Evolutionary conservation across 2,797 vertebrate genomes (phyloP), one percentile per base, ranked within the genome.

Genomic region (Pantherophis vulpinus): DNA sequence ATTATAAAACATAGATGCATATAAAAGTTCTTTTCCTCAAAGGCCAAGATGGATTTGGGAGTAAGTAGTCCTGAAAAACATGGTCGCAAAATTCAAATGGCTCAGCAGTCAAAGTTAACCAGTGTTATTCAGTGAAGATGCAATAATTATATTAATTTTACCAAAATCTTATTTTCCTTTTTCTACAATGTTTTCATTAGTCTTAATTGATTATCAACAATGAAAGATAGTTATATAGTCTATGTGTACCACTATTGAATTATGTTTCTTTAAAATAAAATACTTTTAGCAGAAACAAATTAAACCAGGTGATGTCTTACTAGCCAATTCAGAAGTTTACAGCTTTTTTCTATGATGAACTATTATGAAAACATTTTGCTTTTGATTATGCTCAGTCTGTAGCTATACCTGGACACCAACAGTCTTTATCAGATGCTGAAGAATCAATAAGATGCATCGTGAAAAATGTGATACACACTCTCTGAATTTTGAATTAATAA

Each of bases 401-500:
- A 14, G 20, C 91, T 93, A 94, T 54, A 1, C 18, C 47, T 94
- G 91, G 93, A 95, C 47, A 42, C 25, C n/a, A 94, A 95, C 10
- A 94, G 94, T 0, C 7, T 91, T 54, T 58, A 94, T 93, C 56
- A 27, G 70, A 0, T 59, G 54, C 94, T 87, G 74, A 93, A 92
- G 88, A 96, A 95, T 93, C 95, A 97, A 95, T 0, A 0, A 91
- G 94, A 92, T 70, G 1, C 0, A 23, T 92, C 87, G 94, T 87
- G 0, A 90, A 66, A 66, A 54, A 5, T 95, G 90, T 59, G 92
- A 54, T 27, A 13, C 94, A 91, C 95, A 94, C n/a, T 0, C 0
- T 29, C 94, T 95, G 95, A 92, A 96, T 94, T 89, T 79, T 47
- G 91, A 29, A 27, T 87, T 88, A 16, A 29, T 90, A 89, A 10